phyloP scores from a whole-genome alignment of 1,140 invertebrate genomes.

The Planococcus citri region DNA sequence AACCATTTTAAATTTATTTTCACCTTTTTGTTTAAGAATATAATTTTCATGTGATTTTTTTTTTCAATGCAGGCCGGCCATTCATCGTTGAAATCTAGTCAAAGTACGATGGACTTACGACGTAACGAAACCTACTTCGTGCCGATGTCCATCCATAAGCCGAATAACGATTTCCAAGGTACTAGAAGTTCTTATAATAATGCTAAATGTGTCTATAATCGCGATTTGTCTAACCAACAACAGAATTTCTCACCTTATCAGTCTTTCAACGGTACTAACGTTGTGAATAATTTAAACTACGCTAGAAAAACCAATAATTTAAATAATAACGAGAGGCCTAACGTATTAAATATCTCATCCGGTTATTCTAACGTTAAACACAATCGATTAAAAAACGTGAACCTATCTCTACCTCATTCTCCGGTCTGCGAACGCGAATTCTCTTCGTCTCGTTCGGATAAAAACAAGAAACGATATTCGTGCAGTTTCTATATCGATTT shows the following conservation, averaged over 20 bases:
- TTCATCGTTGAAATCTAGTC: conserved; percentile 63
- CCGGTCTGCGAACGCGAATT: conserved; percentile 35
- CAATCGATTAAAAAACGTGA: conserved; percentile 28
- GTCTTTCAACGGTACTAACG: conserved; percentile 1
- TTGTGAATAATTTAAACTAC: neutral
- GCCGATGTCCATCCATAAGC: neutral
- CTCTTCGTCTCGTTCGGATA: conserved; percentile 23
- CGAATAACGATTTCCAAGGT: conserved; percentile 1
- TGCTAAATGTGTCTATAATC: conserved; percentile 26
- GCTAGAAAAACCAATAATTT: neutral
- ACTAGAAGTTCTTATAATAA: neutral
- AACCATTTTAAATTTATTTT: no score
- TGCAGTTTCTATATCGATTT: conserved; percentile 33
- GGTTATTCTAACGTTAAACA: conserved; percentile 1
- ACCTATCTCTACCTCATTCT: conserved; percentile 37
- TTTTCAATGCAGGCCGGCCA: conserved; percentile 48
- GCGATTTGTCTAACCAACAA: neutral
- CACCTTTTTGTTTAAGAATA: neutral
- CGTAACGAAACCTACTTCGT: conserved; percentile 31
- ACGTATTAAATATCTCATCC: neutral
- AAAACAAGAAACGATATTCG: conserved; percentile 26
- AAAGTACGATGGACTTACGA: conserved; percentile 63
- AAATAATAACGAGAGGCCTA: neutral
- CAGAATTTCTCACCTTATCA: neutral
- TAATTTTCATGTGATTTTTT: conserved; percentile 12